A percentile compares a stretch with the other conserved stretches of the same genome.
These are phyloP conservation scores for Lasioglossum figueresi DNA, from an alignment of 2,888 invertebrate species.

Conservation along the genomic window DNA sequence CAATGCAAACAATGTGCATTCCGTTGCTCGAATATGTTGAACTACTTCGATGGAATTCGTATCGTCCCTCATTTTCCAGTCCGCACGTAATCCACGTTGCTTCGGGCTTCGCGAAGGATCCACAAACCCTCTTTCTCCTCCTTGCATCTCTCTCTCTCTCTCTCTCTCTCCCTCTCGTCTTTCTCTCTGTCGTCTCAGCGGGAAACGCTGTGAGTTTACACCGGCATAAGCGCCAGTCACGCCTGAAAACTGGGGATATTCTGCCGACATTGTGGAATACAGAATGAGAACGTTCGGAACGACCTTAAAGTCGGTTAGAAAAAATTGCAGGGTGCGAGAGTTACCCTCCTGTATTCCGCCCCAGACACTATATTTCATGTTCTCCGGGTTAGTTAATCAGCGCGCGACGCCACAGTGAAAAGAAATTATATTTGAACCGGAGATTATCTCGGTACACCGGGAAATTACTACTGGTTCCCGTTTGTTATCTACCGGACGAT, in stretches of 20 bases:
- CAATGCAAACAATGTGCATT: not conserved
- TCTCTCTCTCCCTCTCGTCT: not conserved
- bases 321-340: constrained; percentile 19
- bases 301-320: constrained; percentile 9
- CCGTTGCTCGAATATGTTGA: constrained; percentile 1
- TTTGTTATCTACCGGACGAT: not conserved
- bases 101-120: constrained; percentile 60
- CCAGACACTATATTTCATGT: not conserved
- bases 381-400: not conserved
- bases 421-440: not conserved
- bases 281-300: constrained; percentile 49
- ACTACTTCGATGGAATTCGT: constrained; percentile 10
- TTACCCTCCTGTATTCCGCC: not conserved
- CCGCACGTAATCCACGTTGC: constrained; percentile 63
- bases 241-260: constrained; percentile 39
- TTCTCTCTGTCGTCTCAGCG: constrained; percentile 18
- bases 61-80: constrained; percentile 60
- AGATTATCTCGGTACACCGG: not conserved
- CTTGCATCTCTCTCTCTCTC: not conserved
- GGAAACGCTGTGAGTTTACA: constrained; percentile 40
- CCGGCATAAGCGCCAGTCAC: constrained; percentile 51
- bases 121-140: constrained; percentile 52
- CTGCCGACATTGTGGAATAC: constrained; percentile 35
- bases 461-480: not conserved
- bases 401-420: not conserved